Evolutionary conservation across 1,140 invertebrate genomes (phyloP), one percentile per base, ranked within the genome.

Genomic region (Batillaria attramentaria): DNA sequence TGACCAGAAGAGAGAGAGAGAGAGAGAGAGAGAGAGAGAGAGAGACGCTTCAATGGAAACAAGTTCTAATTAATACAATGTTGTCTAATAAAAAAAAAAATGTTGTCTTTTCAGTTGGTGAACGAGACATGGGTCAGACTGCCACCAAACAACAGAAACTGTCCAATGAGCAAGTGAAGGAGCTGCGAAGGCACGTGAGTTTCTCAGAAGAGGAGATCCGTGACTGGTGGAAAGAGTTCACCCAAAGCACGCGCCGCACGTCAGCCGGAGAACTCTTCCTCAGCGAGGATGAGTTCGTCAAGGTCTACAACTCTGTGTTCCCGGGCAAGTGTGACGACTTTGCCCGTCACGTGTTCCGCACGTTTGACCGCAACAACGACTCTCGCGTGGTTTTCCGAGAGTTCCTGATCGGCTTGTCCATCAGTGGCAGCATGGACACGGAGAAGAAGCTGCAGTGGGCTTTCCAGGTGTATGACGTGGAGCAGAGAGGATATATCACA

Each of bases 391-490:
- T 86, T 70, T 88, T 89, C 72, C 80, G 82, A 39, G 86, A 88
- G 72, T 87, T 88, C 57, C 82, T 88, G 33, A 41, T 84, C 13
- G 87, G 83, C 18, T 33, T 88, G 60, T 85, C 83, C 46, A 81
- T 86, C 33, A 84, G 86, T 28, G 85, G 83, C 69, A 83, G 96
- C 74, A 96, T 96, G 1, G 94, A 94, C 3, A 93, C 95, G 1
- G 94, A 97, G 82, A 96, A 97, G 87, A 97, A 97, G 88, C 91
- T 98, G 20, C 94, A 96, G 79, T 98, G 97, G 96, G 94, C 97
- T 8, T 98, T 98, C 87, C 95, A 94, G 2, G 92, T 98, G 20
- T 98, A 98, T 90, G 97, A 98, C 89, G 92, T 97, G 8, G 95
- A 97, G 85, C 94, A 95, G 1, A 95, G 96, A 86, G 96, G 96